Evolutionary conservation across 2,797 vertebrate species (phyloP).

Genomic region (Anguilla marmorata): DNA sequence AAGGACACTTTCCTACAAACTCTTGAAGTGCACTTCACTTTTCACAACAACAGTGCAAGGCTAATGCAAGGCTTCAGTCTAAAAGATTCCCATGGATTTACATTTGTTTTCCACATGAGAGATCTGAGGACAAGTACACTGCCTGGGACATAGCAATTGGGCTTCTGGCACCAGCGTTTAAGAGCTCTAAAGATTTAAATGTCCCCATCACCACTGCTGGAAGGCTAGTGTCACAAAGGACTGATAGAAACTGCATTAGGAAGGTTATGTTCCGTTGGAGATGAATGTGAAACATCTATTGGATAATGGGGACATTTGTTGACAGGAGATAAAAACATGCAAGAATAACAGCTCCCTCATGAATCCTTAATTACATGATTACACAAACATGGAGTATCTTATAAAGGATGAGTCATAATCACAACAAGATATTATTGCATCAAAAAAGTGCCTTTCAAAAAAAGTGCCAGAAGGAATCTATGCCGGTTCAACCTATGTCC

Average conservation of each 20-base stretch:
- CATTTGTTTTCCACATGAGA: slow-evolving; percentile 5
- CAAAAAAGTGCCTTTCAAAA: not conserved
- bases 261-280: not conserved
- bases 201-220: not conserved
- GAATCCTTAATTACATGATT: not conserved
- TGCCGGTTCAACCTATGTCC: not conserved
- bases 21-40: not conserved
- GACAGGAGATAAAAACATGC: not conserved
- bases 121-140: not conserved
- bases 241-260: not conserved
- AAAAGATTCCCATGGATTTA: not conserved
- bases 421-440: not conserved
- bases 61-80: slow-evolving; percentile 5
- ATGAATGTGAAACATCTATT: not conserved
- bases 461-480: not conserved
- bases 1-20: not conserved
- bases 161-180: not conserved
- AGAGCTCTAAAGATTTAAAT: not conserved
- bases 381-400: not conserved
- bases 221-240: not conserved
- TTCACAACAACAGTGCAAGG: not conserved
- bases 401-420: not conserved
- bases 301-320: not conserved
- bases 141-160: not conserved
- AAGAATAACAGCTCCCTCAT: not conserved